These are phyloP conservation scores for Cliona cf. orientalis DNA, from an alignment of 37 sponge, comb jelly and placozoan species.

Conservation along the genomic window DNA sequence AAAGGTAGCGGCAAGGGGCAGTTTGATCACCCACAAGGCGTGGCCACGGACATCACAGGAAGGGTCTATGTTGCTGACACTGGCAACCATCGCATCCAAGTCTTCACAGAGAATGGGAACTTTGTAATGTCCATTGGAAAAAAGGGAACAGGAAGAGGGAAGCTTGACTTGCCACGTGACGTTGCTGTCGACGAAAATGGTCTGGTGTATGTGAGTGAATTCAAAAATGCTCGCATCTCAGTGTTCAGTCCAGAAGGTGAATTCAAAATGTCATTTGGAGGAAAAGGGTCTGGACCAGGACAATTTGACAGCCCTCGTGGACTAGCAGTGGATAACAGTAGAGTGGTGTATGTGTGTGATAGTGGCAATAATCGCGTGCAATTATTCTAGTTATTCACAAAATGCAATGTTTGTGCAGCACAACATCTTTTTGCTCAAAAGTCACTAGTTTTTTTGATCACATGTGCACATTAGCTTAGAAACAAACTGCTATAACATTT, in stretches of 20 bases:
- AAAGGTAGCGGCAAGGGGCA: neutral
- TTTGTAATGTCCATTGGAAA: slow-evolving; percentile 16
- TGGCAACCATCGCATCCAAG: slow-evolving; percentile 40
- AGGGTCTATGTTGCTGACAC: slow-evolving; percentile 19
- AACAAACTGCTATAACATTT: too few species aligned
- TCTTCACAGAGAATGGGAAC: slow-evolving; percentile 48
- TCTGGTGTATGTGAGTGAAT: slow-evolving; percentile 12
- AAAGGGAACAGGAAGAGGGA: neutral
- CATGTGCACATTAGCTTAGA: too few species aligned
- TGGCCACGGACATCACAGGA: slow-evolving; percentile 16
- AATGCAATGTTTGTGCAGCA: too few species aligned
- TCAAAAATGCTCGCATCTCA: slow-evolving; percentile 31
- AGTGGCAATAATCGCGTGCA: too few species aligned
- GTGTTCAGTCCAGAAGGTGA: slow-evolving; percentile 47
- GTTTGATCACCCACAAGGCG: neutral
- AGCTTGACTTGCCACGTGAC: slow-evolving; percentile 36
- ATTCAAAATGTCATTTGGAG: slow-evolving; percentile 16
- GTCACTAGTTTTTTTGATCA: too few species aligned
- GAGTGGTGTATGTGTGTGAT: too few species aligned
- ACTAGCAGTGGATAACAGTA: too few species aligned
- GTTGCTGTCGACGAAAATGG: slow-evolving; percentile 40
- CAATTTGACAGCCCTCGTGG: slow-evolving; percentile 38
- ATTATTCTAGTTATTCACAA: too few species aligned
- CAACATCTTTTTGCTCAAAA: too few species aligned
- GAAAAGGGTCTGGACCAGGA: slow-evolving; percentile 1